Conservation (phyloP, 2,797 vertebrate species). For the Cuniculus paca region DNA sequence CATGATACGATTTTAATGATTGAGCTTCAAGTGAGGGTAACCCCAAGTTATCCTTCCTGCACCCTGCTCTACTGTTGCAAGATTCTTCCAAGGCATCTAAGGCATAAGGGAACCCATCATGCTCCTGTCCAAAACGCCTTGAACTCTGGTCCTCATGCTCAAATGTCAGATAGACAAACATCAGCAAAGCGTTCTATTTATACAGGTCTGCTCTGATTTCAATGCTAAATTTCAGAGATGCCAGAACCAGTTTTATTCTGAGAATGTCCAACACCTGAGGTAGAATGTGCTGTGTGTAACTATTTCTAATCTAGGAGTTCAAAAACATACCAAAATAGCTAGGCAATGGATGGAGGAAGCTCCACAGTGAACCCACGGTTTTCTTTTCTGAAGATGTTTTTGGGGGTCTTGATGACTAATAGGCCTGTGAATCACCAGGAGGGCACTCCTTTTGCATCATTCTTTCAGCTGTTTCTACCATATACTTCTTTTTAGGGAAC, state of each 20-base stretch:
- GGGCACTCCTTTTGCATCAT: background rate
- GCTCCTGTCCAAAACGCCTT: background rate
- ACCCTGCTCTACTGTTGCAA: background rate
- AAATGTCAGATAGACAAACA: background rate
- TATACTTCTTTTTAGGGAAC: background rate
- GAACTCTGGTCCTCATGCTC: background rate
- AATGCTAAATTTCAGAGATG: background rate
- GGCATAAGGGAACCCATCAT: too few species aligned
- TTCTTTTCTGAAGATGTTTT: conserved; percentile 15
- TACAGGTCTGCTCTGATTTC: background rate
- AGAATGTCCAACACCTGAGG: background rate
- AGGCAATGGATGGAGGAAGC: background rate
- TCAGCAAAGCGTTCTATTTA: background rate
- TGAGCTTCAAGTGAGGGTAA: background rate
- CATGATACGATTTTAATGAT: background rate
- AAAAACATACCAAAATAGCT: background rate
- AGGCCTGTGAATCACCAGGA: conserved; percentile 11
- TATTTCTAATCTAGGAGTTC: conserved; percentile 11
- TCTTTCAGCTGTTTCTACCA: background rate
- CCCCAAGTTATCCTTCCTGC: background rate
- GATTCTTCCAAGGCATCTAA: background rate
- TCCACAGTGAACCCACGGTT: background rate
- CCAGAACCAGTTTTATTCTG: background rate
- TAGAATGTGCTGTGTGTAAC: background rate
- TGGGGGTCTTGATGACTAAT: background rate